Evolutionary conservation across 2,888 invertebrate genomes (phyloP).

Genomic region (Spodoptera picta): DNA sequence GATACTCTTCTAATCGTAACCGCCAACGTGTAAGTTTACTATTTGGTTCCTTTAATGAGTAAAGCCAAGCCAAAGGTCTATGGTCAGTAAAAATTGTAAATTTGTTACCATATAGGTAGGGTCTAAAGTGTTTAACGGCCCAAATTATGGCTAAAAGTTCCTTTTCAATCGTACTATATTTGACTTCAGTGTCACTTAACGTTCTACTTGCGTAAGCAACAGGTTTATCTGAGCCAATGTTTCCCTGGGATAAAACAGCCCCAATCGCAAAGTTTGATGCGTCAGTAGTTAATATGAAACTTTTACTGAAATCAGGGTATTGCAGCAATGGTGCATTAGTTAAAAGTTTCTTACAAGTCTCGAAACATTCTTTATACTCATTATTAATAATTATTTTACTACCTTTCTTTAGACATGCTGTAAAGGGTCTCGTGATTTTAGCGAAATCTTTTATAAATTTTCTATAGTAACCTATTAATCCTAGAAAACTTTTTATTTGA

Average conservation of each 20-base stretch:
- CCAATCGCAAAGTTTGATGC: constrained; percentile 1
- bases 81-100: not conserved
- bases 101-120: not conserved
- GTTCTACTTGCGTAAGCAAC: not conserved
- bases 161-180: constrained; percentile 1
- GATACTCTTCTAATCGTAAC: not conserved
- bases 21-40: not conserved
- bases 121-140: constrained; percentile 1
- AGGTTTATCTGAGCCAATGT: constrained; percentile 2
- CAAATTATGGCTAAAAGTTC: not conserved
- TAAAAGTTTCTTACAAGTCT: not conserved
- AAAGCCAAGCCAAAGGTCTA: not conserved
- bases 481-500: constrained; percentile 62
- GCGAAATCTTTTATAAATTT: no score
- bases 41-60: not conserved
- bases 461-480: no score
- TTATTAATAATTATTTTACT: no score
- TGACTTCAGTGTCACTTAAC: not conserved
- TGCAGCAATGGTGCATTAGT: not conserved
- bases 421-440: no score
- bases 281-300: constrained; percentile 1
- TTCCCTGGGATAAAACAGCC: constrained; percentile 1
- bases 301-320: not conserved
- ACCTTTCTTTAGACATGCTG: no score
- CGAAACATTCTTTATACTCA: no score